phyloP scores from a whole-genome alignment of 1,140 invertebrate species.

The Nymphalis io region DNA sequence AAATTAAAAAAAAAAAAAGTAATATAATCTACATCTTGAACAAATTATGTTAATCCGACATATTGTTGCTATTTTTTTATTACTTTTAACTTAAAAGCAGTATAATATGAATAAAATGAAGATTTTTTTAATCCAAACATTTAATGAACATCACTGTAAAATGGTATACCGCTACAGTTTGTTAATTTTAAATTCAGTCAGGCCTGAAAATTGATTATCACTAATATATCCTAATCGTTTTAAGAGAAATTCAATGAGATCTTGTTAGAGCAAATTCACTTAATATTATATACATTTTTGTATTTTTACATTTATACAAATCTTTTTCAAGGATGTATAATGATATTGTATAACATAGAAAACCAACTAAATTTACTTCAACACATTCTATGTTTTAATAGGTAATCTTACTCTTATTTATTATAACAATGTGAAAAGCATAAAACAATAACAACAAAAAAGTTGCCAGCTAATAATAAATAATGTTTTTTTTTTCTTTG shows the following conservation, averaged over 20 bases:
- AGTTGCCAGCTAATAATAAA: too few species aligned
- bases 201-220: conserved; percentile 1
- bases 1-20: too few species aligned
- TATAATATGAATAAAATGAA: too few species aligned
- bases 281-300: neutral
- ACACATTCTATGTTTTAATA: neutral
- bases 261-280: conserved; percentile 16
- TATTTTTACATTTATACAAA: neutral
- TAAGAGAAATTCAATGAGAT: conserved; percentile 12
- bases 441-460: too few species aligned
- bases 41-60: too few species aligned
- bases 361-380: neutral
- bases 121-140: neutral
- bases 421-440: too few species aligned
- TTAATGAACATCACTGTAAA: conserved; percentile 8
- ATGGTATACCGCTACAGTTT: conserved; percentile 13
- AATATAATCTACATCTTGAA: too few species aligned
- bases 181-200: conserved; percentile 1
- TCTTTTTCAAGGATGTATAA: neutral
- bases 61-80: too few species aligned
- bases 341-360: neutral
- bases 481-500: too few species aligned
- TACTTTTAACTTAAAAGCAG: too few species aligned
- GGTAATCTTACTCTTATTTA: neutral
- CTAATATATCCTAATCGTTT: neutral